Evolutionary conservation across 2,888 invertebrate species (phyloP).

Genomic region (Trissoscelio sp.): DNA sequence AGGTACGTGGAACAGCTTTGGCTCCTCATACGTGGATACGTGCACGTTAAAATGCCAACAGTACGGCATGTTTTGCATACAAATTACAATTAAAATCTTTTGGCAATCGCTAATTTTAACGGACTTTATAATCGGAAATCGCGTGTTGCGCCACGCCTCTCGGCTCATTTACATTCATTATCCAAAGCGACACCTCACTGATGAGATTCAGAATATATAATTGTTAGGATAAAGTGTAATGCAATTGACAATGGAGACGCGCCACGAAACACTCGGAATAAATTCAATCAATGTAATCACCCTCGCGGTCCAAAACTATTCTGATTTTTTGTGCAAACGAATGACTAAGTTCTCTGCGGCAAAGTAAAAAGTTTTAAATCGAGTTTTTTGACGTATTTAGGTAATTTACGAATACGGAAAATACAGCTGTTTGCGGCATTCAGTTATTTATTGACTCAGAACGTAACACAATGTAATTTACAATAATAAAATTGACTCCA

Average conservation of each 20-base stretch:
- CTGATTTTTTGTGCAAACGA: conserved; percentile 50
- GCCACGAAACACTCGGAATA: conserved; percentile 44
- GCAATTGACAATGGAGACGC: conserved; percentile 45
- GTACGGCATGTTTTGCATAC: conserved; percentile 57
- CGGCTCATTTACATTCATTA: conserved; percentile 61
- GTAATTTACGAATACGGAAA: background rate
- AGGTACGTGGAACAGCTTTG: conserved; percentile 58
- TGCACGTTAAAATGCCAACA: conserved; percentile 47
- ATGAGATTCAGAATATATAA: conserved; percentile 62
- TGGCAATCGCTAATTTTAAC: conserved; percentile 59
- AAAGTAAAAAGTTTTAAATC: conserved; percentile 16
- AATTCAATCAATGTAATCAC: conserved; percentile 52
- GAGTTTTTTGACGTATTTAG: conserved; percentile 15
- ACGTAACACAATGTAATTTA: too few relatives aligned
- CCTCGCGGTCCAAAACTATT: conserved; percentile 17
- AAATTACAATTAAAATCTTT: conserved; percentile 68
- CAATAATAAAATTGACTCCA: too few relatives aligned
- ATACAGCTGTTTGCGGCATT: background rate
- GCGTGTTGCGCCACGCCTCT: conserved; percentile 31
- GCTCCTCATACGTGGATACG: conserved; percentile 52
- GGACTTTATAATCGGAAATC: conserved; percentile 67
- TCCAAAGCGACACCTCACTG: conserved; percentile 49
- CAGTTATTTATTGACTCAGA: background rate
- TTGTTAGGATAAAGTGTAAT: conserved; percentile 59
- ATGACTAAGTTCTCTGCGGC: conserved; percentile 5